A percentile compares a stretch with the other conserved stretches of the same genome.
Conservation (phyloP, 2,797 vertebrate species). For the Ctenochaetus hawaiiensis region DNA sequence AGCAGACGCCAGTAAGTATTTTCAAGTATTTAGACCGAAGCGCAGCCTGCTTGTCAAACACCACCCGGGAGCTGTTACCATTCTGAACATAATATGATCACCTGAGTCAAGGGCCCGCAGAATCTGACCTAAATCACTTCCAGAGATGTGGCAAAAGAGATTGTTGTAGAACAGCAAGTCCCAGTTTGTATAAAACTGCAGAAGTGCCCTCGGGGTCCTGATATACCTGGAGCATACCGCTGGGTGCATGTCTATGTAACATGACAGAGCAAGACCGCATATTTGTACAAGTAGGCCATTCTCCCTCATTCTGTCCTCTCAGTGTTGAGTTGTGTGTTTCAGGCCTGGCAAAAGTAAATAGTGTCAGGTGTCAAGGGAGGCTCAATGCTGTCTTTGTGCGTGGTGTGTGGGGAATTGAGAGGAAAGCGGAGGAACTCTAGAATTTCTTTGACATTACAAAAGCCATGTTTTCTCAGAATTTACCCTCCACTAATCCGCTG, state of each 20-base stretch:
- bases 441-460: constrained; percentile 54
- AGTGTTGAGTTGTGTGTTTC: constrained; percentile 65
- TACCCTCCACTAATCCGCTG: constrained; percentile 5
- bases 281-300: constrained; percentile 83
- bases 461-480: constrained; percentile 59
- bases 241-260: constrained; percentile 49
- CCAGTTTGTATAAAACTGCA: constrained; percentile 58
- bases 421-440: constrained; percentile 59
- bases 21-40: constrained; percentile 28
- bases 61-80: constrained; percentile 35
- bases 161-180: constrained; percentile 59
- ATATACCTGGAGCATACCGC: constrained; percentile 47
- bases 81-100: constrained; percentile 59
- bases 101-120: constrained; percentile 46
- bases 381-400: constrained; percentile 83
- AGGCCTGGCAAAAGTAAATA: constrained; percentile 79
- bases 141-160: constrained; percentile 37
- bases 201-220: constrained; percentile 30
- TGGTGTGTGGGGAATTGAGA: constrained; percentile 66
- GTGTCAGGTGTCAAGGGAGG: constrained; percentile 84
- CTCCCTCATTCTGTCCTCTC: constrained; percentile 57
- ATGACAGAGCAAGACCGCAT: constrained; percentile 80
- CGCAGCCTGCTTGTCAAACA: constrained; percentile 18
- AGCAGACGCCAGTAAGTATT: constrained; percentile 93
- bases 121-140: constrained; percentile 64